Conservation (phyloP, 2,797 vertebrate genomes). For the Oryzias dopingdopingensis region DNA sequence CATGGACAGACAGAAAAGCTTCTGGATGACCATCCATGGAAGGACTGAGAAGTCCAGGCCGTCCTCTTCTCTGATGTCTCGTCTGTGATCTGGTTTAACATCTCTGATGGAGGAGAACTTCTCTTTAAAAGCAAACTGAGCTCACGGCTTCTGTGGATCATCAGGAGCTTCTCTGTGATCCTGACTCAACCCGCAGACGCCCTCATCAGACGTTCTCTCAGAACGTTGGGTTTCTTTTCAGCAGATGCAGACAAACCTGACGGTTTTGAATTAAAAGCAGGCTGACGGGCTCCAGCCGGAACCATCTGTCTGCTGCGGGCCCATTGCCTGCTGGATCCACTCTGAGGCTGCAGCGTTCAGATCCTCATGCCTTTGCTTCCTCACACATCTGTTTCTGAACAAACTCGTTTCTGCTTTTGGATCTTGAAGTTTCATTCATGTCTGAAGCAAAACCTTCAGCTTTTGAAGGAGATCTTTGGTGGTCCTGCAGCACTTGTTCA, state of each 20-base stretch:
- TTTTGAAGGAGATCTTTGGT: background rate
- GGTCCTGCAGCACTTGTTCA: background rate
- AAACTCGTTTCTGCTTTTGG: background rate
- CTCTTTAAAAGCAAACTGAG: no score
- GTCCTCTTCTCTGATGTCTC: no score
- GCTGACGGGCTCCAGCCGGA: slow-evolving; percentile 22
- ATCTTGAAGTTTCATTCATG: no score
- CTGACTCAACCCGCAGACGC: no score
- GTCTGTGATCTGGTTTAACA: no score
- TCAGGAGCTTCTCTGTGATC: no score
- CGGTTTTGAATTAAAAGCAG: background rate
- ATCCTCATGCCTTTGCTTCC: background rate
- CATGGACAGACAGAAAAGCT: no score
- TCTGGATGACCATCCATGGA: no score
- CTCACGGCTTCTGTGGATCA: no score
- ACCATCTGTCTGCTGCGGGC: slow-evolving; percentile 27
- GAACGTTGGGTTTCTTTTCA: slow-evolving; percentile 1
- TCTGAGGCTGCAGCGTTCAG: background rate
- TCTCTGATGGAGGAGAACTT: no score
- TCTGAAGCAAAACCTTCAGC: no score
- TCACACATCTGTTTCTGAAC: background rate
- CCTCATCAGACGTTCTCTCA: background rate
- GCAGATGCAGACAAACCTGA: slow-evolving; percentile 16
- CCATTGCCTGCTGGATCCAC: background rate
- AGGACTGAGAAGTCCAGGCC: no score